These are phyloP conservation scores for Lutjanus argentimaculatus DNA, from an alignment of 2,797 vertebrate genomes.

Conservation along the genomic window DNA sequence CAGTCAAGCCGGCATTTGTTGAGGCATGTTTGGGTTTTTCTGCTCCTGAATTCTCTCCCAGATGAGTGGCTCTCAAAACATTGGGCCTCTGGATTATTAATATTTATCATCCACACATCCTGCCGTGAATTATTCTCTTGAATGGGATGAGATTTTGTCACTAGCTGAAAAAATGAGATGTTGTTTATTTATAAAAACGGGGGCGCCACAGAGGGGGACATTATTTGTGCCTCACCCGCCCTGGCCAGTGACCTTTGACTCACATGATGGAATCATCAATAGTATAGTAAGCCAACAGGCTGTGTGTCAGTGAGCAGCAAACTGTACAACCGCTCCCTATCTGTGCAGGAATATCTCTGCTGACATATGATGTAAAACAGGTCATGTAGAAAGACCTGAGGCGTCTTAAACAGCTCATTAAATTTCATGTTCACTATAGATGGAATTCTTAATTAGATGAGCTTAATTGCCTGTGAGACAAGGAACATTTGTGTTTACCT, in stretches of 20 bases:
- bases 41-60: constrained; percentile 55
- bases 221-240: constrained; percentile 49
- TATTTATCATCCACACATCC: constrained; percentile 84
- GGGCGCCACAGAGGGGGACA: constrained; percentile 62
- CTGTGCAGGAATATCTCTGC: constrained; percentile 30
- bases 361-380: constrained; percentile 40
- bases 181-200: constrained; percentile 78
- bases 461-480: constrained; percentile 51
- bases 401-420: constrained; percentile 63
- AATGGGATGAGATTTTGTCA: constrained; percentile 78
- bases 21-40: constrained; percentile 73
- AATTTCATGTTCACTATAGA: constrained; percentile 48
- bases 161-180: constrained; percentile 52
- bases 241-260: constrained; percentile 55
- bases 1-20: constrained; percentile 51
- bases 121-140: constrained; percentile 77
- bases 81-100: constrained; percentile 77
- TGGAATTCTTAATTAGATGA: constrained; percentile 61
- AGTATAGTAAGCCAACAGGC: neutral
- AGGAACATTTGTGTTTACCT: constrained; percentile 55
- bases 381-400: constrained; percentile 38
- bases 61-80: constrained; percentile 79
- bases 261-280: constrained; percentile 51
- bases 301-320: neutral
- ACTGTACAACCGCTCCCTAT: neutral